phyloP scores from a whole-genome alignment of 2,888 invertebrate species.

The Lochmaea crataegi region DNA sequence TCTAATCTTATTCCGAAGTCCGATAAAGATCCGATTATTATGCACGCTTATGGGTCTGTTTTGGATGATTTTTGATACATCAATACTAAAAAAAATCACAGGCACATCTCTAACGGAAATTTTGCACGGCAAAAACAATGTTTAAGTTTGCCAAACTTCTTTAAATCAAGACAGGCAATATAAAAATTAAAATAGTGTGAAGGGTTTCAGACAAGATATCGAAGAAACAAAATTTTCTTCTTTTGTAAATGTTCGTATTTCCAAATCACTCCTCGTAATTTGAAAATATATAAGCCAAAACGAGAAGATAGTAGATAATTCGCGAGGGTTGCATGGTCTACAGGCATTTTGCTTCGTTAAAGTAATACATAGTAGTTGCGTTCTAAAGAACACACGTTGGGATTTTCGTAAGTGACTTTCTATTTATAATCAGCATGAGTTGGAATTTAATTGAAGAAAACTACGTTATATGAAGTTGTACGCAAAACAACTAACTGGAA shows the following conservation, averaged over 20 bases:
- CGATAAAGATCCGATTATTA: too few relatives aligned
- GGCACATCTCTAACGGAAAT: too few relatives aligned
- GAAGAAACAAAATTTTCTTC: too few relatives aligned
- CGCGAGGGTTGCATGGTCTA: conserved; percentile 19
- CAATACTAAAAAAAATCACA: too few relatives aligned
- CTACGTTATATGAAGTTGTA: background rate
- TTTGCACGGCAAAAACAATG: too few relatives aligned
- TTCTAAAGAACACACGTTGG: conserved; percentile 21
- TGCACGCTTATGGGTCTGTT: too few relatives aligned
- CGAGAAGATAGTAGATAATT: background rate
- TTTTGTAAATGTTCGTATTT: background rate
- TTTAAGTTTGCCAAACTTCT: too few relatives aligned
- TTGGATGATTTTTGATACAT: too few relatives aligned
- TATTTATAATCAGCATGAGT: conserved; percentile 26
- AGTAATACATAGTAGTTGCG: conserved; percentile 19
- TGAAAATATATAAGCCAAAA: background rate
- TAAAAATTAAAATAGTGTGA: too few relatives aligned
- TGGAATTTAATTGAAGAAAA: conserved; percentile 23
- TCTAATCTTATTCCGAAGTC: too few relatives aligned
- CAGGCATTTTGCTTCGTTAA: conserved; percentile 30
- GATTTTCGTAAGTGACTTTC: conserved; percentile 22
- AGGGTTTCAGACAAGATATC: too few relatives aligned
- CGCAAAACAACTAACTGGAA: background rate
- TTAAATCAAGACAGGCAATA: too few relatives aligned
- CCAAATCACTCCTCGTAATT: background rate